A percentile compares a stretch with the other conserved stretches of the same genome.
Evolutionary conservation across 2,113 vertebrate genomes (phyloP).

Genomic region (Regulus satrapa): DNA sequence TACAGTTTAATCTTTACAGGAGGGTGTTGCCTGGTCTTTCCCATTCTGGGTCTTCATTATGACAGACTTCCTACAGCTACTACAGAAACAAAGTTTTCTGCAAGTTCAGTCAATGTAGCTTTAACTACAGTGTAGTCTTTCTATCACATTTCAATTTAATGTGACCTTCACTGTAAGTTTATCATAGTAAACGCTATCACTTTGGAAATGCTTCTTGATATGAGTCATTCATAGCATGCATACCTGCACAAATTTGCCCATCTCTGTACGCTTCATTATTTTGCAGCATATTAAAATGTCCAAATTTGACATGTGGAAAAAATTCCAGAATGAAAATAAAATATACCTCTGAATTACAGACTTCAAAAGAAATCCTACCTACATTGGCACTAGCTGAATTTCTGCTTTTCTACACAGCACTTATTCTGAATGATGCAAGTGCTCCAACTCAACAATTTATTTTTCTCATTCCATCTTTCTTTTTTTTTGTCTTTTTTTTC

Average conservation of each 20-base stretch:
- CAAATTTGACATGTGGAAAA: background rate
- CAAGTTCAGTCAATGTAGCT: background rate
- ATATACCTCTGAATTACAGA: background rate
- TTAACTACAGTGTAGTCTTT: background rate
- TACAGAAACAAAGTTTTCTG: background rate
- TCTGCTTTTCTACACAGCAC: background rate
- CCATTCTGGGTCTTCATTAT: background rate
- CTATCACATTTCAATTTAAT: background rate
- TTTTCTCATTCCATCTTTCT: background rate
- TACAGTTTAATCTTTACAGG: background rate
- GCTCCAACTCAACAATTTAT: background rate
- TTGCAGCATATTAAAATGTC: background rate
- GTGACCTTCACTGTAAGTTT: background rate
- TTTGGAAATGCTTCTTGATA: background rate
- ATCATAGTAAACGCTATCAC: background rate
- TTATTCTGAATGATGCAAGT: background rate
- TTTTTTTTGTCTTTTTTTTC: too few species aligned
- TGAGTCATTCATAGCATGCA: background rate
- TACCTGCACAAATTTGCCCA: background rate
- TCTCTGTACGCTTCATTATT: background rate
- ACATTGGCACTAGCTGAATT: background rate
- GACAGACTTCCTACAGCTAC: background rate
- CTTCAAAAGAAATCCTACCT: background rate
- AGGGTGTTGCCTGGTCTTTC: background rate
- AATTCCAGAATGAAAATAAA: background rate